phyloP scores from a whole-genome alignment of 2,113 vertebrate genomes.

The Cygnus buccinator region DNA sequence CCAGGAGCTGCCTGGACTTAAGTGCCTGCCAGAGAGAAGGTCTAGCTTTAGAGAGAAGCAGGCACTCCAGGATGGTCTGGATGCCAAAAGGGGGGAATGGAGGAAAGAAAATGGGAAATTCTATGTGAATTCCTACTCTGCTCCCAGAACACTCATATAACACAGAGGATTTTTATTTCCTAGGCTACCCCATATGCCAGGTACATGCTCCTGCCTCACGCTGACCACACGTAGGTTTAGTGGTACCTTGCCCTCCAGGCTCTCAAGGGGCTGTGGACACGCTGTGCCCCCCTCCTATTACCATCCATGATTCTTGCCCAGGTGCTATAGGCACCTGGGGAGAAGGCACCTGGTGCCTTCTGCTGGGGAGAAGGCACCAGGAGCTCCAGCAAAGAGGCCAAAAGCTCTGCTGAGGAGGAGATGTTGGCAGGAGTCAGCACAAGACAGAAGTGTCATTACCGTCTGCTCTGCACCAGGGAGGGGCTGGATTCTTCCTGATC shows the following conservation, averaged over 20 bases:
- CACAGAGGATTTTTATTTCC: neutral
- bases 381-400: neutral
- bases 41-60: neutral
- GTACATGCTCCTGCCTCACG: neutral
- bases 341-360: neutral
- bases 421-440: neutral
- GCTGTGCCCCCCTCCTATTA: neutral
- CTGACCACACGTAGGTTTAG: neutral
- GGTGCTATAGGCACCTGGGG: neutral
- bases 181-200: rapidly evolving
- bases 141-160: neutral
- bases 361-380: neutral
- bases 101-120: neutral
- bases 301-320: too few relatives aligned
- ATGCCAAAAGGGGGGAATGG: neutral
- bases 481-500: neutral
- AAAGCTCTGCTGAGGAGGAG: neutral
- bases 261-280: neutral
- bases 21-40: neutral
- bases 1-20: neutral
- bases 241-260: neutral
- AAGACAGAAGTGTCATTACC: neutral
- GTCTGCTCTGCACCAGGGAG: neutral
- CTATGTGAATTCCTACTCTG: neutral
- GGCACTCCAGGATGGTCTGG: neutral